Evolutionary conservation across 2,888 invertebrate genomes (phyloP).

Genomic region (Erebia ligea): DNA sequence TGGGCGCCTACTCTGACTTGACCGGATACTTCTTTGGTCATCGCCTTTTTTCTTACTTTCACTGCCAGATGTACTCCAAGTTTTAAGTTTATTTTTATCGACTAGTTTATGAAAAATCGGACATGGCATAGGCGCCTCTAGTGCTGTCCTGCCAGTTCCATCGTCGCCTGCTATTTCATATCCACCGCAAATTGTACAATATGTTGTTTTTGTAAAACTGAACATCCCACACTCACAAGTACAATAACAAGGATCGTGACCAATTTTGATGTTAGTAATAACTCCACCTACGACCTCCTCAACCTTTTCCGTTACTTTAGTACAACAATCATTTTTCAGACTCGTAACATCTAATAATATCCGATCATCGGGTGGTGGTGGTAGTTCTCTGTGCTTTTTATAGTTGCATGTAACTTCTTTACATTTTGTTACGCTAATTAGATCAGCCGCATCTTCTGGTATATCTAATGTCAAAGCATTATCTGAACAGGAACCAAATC

Average conservation of each 20-base stretch:
- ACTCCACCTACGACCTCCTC: slow-evolving; percentile 60
- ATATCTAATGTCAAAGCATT: slow-evolving; percentile 55
- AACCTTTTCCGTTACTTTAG: slow-evolving; percentile 54
- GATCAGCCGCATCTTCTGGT: slow-evolving; percentile 48
- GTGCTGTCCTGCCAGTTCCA: slow-evolving; percentile 44
- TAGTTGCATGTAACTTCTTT: slow-evolving; percentile 53
- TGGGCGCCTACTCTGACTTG: slow-evolving; percentile 45
- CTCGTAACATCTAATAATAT: slow-evolving; percentile 55
- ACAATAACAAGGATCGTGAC: slow-evolving; percentile 65
- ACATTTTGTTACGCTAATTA: slow-evolving; percentile 58
- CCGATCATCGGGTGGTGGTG: slow-evolving; percentile 53
- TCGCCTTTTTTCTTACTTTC: slow-evolving; percentile 56
- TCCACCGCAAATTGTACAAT: slow-evolving; percentile 69
- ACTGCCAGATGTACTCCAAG: slow-evolving; percentile 60
- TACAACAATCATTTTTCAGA: slow-evolving; percentile 53
- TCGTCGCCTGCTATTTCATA: slow-evolving; percentile 67
- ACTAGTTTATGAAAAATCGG: slow-evolving; percentile 68
- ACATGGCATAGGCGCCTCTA: slow-evolving; percentile 63
- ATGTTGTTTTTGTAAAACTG: slow-evolving; percentile 68
- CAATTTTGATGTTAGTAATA: slow-evolving; percentile 56
- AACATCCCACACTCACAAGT: slow-evolving; percentile 68
- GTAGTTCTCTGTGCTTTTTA: slow-evolving; percentile 50
- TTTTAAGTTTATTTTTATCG: slow-evolving; percentile 61
- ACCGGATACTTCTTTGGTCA: slow-evolving; percentile 46
- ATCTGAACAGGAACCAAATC: slow-evolving; percentile 41